Evolutionary conservation across 2,113 vertebrate species (phyloP), one percentile per base, ranked within the genome.

Genomic region (Halcyon malimbica): DNA sequence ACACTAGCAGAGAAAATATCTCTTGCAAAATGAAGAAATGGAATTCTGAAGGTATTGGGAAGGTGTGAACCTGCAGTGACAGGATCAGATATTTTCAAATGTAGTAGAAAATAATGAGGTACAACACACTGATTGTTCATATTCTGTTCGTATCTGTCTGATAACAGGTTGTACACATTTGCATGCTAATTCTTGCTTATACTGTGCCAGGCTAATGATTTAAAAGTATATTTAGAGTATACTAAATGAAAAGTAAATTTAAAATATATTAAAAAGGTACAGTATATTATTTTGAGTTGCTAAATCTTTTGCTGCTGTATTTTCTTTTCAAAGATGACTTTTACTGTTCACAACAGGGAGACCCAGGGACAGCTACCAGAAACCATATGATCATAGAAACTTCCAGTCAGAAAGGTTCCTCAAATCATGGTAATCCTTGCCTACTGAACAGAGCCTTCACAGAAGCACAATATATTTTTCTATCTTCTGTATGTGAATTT

Each of bases 361-460:
- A 89, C 54, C 93, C 96, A 88, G 93, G 39, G 41, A 12, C 97
- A 31, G 87, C 97, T 59, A 97, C 97, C 37, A 98, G 96, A 95
- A 96, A 83, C 96, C 99, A 99, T 93, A 87, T 90, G 87, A 93
- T 99, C 94, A 99, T 99, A 99, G 99, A 93, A 99, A 96, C 81
- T 78, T 90, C 35, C 70, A 86, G 76, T 79, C n/a, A n/a, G n/a
- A n/a, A n/a, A n/a, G n/a, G n/a, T 90, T 97, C 84, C 75, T 97
- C 78, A 80, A 37, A 74, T 87, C 11, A n/a, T 70, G 86, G 96
- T 93, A 85, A 94, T 92, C 89, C 91, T 92, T 93, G 79, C 95
- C 86, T 96, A 87, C 95, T 97, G 97, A 97, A 94, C 95, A 97
- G 96, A 97, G 93, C 97, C 96, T 98, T 98, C 97, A 97, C 96